These are phyloP conservation scores for Delichon dasypus DNA, from an alignment of 2,797 vertebrate genomes.

Conservation along the genomic window DNA sequence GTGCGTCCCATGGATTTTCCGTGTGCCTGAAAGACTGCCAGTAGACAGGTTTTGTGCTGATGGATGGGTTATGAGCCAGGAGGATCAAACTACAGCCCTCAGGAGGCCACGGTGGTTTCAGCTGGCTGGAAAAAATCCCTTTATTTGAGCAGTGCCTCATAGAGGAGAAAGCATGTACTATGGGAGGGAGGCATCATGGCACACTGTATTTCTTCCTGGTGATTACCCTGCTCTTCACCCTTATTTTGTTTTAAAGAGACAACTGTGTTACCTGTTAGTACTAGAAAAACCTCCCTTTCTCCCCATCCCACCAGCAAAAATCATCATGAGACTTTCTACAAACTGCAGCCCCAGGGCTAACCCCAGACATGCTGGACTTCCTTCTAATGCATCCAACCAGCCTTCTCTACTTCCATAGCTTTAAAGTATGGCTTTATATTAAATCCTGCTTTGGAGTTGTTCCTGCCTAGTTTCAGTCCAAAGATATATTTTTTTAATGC, in stretches of 20 bases:
- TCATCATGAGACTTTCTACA: not conserved
- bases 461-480: not conserved
- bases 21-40: not conserved
- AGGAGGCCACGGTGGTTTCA: not conserved
- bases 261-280: not conserved
- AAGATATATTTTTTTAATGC: not conserved
- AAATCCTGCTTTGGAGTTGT: not conserved
- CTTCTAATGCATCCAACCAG: not conserved
- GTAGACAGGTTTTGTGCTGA: not conserved
- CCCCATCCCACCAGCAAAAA: not conserved
- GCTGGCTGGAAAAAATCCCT: not conserved
- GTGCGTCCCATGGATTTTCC: not conserved
- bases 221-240: not conserved
- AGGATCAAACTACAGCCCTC: not conserved
- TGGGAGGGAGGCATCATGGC: not conserved
- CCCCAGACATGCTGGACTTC: not conserved
- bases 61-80: not conserved
- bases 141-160: not conserved
- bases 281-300: not conserved
- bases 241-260: not conserved
- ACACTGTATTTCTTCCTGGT: not conserved
- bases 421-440: not conserved
- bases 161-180: not conserved
- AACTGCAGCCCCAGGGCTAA: not conserved
- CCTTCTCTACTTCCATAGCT: not conserved